Base-by-base conservation (phyloP, 2,113 vertebrate genomes). In the Tichodroma muraria region DNA sequence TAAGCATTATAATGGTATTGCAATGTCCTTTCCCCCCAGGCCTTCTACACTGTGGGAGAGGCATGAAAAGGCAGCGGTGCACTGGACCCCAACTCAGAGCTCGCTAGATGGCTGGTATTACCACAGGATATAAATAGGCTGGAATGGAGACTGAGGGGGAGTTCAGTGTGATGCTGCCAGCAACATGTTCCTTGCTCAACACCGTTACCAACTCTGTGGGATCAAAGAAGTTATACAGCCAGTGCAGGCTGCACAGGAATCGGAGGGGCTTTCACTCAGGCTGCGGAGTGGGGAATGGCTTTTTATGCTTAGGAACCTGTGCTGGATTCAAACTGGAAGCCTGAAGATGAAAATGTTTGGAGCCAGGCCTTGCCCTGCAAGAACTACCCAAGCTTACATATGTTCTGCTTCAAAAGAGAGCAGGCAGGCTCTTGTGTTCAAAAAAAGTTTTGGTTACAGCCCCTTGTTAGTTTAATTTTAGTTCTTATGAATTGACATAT, bases 401-500 rank as follows among this genome's bases (percentile, higher is more conserved):
- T 47, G 27, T 88, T 85, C 44, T 78, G 42, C 72, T 95, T 90
- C 65, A 81, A 89, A 94, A 95, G 6, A 15, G 69, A 78, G 65
- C 88, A 93, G 65, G 47, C 88, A 88, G 76, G 45, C 85, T 88
- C 56, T 91, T 60, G 64, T 38, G 72, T 93, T 94, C 85, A 86
- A 88, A 95, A 95, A 90, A 94, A 78, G 52, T 86, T 95, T 93
- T 90, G 61, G 82, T 97, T 95, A 69, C 88, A 92, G 92, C 65
- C 77, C 64, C 91, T 95, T 91, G 94, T 96, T 95, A 93, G 76
- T 95, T 97, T 97, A 95, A 95, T 96, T 93, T 96, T 95, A 95
- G 95, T 93, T 90, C 93, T 93, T 94, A 94, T 79, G 94, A 75
- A 88, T 85, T 95, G 93, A 95, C 93, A 96, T 97, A 94, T 95